Evolutionary conservation across 2,888 invertebrate species (phyloP).

Genomic region (Rotaria magnacalcarata): DNA sequence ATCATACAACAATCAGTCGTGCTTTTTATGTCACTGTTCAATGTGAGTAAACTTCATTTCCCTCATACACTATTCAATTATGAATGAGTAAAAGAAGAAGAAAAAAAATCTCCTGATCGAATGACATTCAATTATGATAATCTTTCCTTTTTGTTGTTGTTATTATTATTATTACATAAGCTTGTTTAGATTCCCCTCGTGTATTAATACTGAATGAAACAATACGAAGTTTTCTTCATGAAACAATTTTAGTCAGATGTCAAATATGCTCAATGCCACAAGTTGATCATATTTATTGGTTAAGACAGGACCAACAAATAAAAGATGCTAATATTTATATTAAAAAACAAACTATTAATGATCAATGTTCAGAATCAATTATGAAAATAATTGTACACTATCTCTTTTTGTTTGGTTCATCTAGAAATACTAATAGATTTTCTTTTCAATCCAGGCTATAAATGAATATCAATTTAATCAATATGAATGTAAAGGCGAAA

Average conservation of each 20-base stretch:
- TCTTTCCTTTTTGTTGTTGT: background rate
- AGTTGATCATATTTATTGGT: background rate
- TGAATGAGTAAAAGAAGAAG: background rate
- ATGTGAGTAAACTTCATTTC: background rate
- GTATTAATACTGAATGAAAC: constrained; percentile 7
- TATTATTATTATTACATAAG: background rate
- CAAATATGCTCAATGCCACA: background rate
- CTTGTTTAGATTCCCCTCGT: background rate
- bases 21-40: constrained; percentile 20
- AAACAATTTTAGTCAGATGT: background rate
- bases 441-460: background rate
- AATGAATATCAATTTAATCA: background rate
- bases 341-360: background rate
- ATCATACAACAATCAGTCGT: background rate
- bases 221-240: background rate
- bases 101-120: background rate
- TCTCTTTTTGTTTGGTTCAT: background rate
- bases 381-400: background rate
- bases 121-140: background rate
- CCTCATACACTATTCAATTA: background rate
- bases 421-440: background rate
- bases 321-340: background rate
- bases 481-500: background rate
- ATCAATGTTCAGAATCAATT: background rate
- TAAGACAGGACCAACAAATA: background rate